phyloP scores from a whole-genome alignment of 2,113 vertebrate species.

The Microcebus murinus region DNA sequence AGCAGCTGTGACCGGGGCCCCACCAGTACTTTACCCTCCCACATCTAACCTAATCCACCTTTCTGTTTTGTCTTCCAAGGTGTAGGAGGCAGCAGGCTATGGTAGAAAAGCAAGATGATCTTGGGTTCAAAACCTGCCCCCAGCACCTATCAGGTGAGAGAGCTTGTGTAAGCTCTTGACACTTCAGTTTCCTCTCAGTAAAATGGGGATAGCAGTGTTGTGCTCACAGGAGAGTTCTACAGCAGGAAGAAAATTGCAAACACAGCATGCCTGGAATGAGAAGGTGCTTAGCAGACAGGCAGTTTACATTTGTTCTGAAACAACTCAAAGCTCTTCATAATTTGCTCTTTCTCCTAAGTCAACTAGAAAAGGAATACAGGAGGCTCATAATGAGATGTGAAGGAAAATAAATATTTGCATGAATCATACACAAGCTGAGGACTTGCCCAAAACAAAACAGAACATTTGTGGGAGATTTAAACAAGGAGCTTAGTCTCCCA shows the following conservation, averaged over 20 bases:
- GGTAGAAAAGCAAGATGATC: not conserved
- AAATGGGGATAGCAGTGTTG: no score
- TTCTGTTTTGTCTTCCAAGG: not conserved
- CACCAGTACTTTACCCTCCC: not conserved
- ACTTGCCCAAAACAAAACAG: not conserved
- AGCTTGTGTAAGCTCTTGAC: no score
- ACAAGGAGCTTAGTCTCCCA: not conserved
- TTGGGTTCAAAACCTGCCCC: not conserved
- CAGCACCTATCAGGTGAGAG: not conserved
- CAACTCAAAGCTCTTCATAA: not conserved
- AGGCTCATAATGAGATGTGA: not conserved
- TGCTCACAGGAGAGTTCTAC: not conserved
- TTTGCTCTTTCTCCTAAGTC: not conserved
- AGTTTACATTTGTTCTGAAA: not conserved
- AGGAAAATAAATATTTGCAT: not conserved
- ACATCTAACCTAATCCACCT: not conserved
- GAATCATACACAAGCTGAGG: not conserved
- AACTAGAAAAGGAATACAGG: not conserved
- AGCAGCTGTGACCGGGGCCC: accelerated
- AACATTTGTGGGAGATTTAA: not conserved
- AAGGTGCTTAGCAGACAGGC: not conserved
- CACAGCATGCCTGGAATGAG: not conserved
- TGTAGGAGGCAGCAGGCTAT: no score
- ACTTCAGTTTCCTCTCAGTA: not conserved
- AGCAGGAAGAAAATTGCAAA: not conserved